Percentiles rank a stretch among this genome's conserved stretches.
phyloP scores from a whole-genome alignment of 1,140 invertebrate genomes.

The Pomacea maculata region DNA sequence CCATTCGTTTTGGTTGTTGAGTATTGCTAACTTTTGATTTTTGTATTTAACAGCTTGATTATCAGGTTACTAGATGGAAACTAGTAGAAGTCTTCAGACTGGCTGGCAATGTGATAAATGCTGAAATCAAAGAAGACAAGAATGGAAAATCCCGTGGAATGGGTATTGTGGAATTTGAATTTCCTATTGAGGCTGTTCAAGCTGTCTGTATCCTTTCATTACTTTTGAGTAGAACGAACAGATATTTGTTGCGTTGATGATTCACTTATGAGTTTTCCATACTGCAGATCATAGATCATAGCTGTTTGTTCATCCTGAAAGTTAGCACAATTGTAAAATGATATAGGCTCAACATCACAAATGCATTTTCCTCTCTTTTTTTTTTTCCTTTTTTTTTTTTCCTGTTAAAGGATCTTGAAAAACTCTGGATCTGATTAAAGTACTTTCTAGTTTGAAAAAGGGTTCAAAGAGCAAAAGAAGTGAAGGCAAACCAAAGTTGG shows the following conservation, averaged over 20 bases:
- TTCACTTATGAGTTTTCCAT: no score
- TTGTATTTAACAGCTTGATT: slow-evolving; percentile 81
- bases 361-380: no score
- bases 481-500: no score
- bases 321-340: background rate
- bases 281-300: background rate
- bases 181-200: slow-evolving; percentile 97
- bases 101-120: slow-evolving; percentile 91
- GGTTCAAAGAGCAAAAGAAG: no score
- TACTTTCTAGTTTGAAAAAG: no score
- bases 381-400: no score
- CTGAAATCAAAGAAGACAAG: slow-evolving; percentile 91
- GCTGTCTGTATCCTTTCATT: slow-evolving; percentile 79
- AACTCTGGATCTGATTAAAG: no score
- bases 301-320: background rate
- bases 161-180: slow-evolving; percentile 95
- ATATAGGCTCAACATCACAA: no score
- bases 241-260: background rate
- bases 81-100: slow-evolving; percentile 95
- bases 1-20: background rate
- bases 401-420: no score
- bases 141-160: slow-evolving; percentile 97
- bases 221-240: background rate
- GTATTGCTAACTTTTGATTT: background rate
- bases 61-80: slow-evolving; percentile 94